Conservation (phyloP, 1,140 invertebrate genomes). For the Polypedilum vanderplanki region DNA sequence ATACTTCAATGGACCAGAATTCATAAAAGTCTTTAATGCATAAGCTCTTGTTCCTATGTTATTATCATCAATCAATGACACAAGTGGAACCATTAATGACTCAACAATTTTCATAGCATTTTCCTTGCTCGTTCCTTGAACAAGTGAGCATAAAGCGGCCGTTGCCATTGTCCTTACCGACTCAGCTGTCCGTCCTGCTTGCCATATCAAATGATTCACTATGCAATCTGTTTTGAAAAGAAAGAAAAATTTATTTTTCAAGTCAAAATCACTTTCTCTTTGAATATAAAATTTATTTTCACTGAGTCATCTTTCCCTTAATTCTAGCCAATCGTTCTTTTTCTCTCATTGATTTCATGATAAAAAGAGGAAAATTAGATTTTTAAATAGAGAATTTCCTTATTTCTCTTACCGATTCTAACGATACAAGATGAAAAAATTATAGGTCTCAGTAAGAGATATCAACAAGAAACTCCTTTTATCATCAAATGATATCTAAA, state of each 20-base stretch:
- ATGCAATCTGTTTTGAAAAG: conserved; percentile 52
- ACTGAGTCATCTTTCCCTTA: conserved; percentile 28
- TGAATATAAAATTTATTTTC: conserved; percentile 26
- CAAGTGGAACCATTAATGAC: conserved; percentile 33
- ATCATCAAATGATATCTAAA: too few relatives aligned
- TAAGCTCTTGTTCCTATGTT: conserved; percentile 38
- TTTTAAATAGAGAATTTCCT: too few relatives aligned
- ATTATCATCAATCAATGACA: conserved; percentile 39
- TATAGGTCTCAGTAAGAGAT: too few relatives aligned
- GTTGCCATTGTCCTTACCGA: conserved; percentile 71
- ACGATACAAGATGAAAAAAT: too few relatives aligned
- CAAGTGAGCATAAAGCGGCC: conserved; percentile 62
- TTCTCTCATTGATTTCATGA: too few relatives aligned
- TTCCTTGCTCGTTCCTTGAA: conserved; percentile 50
- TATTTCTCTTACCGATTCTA: too few relatives aligned
- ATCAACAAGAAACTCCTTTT: too few relatives aligned
- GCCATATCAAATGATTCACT: conserved; percentile 70
- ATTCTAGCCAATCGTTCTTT: conserved; percentile 36
- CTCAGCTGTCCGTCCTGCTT: conserved; percentile 70
- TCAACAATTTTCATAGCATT: conserved; percentile 34
- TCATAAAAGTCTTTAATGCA: conserved; percentile 37
- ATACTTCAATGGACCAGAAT: conserved; percentile 36
- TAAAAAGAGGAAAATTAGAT: too few relatives aligned
- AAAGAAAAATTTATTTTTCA: not conserved
- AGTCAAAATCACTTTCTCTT: conserved; percentile 27